These are phyloP conservation scores for Micromussa lordhowensis DNA, from an alignment of 92 coral and sea anemone species.

Conservation along the genomic window DNA sequence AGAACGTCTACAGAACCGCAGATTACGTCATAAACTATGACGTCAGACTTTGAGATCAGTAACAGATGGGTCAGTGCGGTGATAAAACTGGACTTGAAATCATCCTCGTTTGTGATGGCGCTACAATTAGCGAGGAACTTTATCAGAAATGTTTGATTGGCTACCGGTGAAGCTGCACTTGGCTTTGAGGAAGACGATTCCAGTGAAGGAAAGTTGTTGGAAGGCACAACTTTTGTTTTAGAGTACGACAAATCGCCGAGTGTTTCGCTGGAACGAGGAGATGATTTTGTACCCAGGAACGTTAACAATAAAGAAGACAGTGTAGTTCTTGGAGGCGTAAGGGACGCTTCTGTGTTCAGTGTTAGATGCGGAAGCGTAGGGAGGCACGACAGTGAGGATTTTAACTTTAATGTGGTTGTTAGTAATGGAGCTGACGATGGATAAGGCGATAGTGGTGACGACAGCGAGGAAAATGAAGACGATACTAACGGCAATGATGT, in stretches of 20 bases:
- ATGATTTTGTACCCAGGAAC: background rate
- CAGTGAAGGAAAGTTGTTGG: background rate
- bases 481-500: conserved; percentile 5
- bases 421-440: background rate
- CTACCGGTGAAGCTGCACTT: background rate
- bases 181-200: conserved; percentile 7
- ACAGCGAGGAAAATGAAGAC: background rate
- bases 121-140: conserved; percentile 67
- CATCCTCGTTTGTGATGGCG: conserved; percentile 28
- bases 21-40: conserved; percentile 53
- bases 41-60: conserved; percentile 33
- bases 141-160: conserved; percentile 57
- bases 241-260: background rate
- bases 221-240: background rate
- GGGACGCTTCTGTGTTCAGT: background rate
- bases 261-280: background rate
- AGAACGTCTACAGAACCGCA: conserved; percentile 77
- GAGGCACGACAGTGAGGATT: background rate
- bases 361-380: background rate
- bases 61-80: conserved; percentile 47
- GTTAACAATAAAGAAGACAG: background rate
- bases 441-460: background rate
- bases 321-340: background rate
- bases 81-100: conserved; percentile 48
- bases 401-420: too few species aligned